These are phyloP conservation scores for Tricholaema leucomelas DNA, from an alignment of 2,113 vertebrate species.

Conservation along the genomic window DNA sequence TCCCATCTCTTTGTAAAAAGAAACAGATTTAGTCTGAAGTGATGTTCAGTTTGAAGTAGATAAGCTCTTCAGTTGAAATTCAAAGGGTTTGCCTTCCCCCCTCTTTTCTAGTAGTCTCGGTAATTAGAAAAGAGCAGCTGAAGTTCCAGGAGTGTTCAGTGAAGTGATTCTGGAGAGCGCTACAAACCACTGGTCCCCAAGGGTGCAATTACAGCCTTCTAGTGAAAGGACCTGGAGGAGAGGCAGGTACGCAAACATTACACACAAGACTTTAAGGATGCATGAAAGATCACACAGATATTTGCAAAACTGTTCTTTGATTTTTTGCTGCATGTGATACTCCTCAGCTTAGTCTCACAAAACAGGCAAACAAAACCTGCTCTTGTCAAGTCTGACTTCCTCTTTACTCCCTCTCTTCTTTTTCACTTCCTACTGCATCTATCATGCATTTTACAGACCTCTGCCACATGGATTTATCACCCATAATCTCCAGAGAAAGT, in stretches of 20 bases:
- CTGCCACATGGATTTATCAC: background rate
- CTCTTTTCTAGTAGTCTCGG: background rate
- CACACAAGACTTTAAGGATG: background rate
- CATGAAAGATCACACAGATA: background rate
- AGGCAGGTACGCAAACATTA: background rate
- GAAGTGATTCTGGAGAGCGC: background rate
- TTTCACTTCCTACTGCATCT: background rate
- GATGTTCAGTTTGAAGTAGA: background rate
- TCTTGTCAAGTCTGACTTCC: background rate
- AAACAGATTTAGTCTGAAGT: background rate
- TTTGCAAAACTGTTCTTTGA: background rate
- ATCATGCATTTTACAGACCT: background rate
- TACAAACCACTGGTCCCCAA: background rate
- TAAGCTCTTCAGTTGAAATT: background rate
- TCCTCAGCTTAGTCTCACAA: background rate
- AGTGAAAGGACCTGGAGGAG: background rate
- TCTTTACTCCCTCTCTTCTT: background rate
- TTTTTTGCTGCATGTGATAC: background rate
- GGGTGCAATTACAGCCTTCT: background rate
- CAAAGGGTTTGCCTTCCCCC: background rate
- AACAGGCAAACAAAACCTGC: background rate
- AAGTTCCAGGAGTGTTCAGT: background rate
- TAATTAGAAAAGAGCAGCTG: constrained; percentile 28
- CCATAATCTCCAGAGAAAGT: background rate
- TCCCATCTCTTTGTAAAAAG: background rate